A percentile compares a stretch with the other conserved stretches of the same genome.
These are phyloP conservation scores for Zenarchopterus dispar DNA, from an alignment of 2,797 vertebrate genomes.

Conservation along the genomic window DNA sequence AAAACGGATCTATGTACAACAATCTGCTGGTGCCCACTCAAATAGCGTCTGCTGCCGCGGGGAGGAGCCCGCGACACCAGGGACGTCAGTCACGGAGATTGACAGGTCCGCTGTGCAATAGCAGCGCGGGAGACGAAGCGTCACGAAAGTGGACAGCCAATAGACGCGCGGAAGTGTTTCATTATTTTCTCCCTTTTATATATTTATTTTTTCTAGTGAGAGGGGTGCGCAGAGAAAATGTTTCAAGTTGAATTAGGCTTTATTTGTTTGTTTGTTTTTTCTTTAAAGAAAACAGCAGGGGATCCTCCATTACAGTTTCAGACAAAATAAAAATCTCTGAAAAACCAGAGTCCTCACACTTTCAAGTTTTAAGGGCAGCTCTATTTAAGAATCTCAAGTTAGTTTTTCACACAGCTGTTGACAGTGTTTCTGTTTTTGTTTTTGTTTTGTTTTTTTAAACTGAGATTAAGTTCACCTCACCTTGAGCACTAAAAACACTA, in stretches of 20 bases:
- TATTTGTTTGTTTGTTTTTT: background rate
- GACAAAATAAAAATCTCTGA: too few relatives aligned
- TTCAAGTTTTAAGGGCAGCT: too few relatives aligned
- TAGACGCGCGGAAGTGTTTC: slow-evolving; percentile 4
- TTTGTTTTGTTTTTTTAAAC: too few relatives aligned
- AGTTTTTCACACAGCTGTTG: too few relatives aligned
- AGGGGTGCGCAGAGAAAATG: background rate
- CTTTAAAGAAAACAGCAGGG: slow-evolving; percentile 13
- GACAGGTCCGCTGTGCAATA: slow-evolving; percentile 67
- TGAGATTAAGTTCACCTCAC: too few relatives aligned
- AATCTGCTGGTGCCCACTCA: slow-evolving; percentile 83
- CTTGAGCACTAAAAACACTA: too few relatives aligned
- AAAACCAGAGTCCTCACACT: too few relatives aligned
- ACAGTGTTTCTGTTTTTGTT: too few relatives aligned
- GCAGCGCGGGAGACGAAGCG: background rate
- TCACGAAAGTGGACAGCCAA: slow-evolving; percentile 16
- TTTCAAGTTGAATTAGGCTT: slow-evolving; percentile 30
- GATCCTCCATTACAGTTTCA: slow-evolving; percentile 1
- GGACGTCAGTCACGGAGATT: slow-evolving; percentile 74
- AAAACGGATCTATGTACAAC: slow-evolving; percentile 80
- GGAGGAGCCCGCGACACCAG: slow-evolving; percentile 65
- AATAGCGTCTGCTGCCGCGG: slow-evolving; percentile 86
- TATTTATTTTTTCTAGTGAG: too few relatives aligned
- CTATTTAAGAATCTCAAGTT: too few relatives aligned
- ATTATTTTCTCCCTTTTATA: background rate